Conservation (phyloP, 2,113 vertebrate species). For the Callospermophilus lateralis region DNA sequence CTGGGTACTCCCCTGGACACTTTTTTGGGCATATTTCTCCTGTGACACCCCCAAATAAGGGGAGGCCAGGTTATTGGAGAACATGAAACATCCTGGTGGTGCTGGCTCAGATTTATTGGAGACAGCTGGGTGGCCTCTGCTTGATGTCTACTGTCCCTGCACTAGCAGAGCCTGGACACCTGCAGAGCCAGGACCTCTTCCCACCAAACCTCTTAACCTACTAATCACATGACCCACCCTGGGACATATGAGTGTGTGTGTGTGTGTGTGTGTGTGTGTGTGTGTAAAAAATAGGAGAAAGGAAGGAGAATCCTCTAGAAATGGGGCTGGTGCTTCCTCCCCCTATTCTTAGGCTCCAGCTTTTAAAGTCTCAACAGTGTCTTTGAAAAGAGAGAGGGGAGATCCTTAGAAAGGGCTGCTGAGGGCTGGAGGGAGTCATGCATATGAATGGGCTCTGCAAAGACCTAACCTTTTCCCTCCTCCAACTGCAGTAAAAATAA, state of each 20-base stretch:
- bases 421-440: slow-evolving; percentile 72
- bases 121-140: not conserved
- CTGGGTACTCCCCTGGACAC: no score
- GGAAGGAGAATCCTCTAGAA: not conserved
- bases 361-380: not conserved
- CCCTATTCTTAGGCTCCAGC: accelerated
- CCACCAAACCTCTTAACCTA: not conserved
- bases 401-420: slow-evolving; percentile 59
- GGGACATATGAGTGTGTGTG: not conserved
- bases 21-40: no score
- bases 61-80: not conserved
- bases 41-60: no score
- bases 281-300: no score
- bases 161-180: not conserved
- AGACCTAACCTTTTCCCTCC: slow-evolving; percentile 81
- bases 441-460: slow-evolving; percentile 75
- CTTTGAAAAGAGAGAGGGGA: slow-evolving; percentile 60
- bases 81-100: not conserved
- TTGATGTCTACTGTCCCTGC: not conserved
- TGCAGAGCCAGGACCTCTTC: not conserved
- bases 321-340: not conserved
- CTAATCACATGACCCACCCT: no score
- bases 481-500: slow-evolving; percentile 77
- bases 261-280: not conserved
- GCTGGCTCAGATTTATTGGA: not conserved